Conservation (phyloP, 1,140 invertebrate genomes). For the Druon quercuslanigerum region DNA sequence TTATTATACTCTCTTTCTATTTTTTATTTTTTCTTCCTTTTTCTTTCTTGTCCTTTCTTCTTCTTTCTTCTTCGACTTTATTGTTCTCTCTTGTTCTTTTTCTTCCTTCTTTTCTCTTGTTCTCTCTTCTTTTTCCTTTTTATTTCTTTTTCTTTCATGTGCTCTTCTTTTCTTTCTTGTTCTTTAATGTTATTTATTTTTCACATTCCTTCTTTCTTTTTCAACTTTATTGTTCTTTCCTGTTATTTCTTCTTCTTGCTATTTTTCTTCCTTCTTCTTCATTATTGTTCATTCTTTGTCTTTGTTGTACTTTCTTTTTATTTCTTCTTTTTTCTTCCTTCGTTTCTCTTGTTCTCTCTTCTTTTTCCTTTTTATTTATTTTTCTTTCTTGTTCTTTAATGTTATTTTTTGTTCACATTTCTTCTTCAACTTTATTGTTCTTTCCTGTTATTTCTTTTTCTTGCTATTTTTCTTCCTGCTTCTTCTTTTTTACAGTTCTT, state of each 20-base stretch:
- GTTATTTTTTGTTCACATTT: neutral
- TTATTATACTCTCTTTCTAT: no score
- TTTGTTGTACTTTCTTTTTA: conserved; percentile 26
- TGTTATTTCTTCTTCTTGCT: no score
- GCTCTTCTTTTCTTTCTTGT: neutral
- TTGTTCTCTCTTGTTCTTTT: neutral
- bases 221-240: no score
- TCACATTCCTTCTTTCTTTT: neutral
- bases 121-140: neutral
- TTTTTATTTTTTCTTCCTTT: no score
- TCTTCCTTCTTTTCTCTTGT: no score
- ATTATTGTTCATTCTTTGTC: no score
- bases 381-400: neutral
- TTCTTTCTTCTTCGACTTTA: no score
- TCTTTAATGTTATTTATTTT: neutral
- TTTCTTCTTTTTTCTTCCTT: neutral
- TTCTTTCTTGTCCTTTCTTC: no score
- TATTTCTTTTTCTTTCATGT: neutral
- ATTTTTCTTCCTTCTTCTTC: no score
- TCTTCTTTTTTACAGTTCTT: neutral
- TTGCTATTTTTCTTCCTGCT: neutral
- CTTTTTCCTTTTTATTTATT: neutral
- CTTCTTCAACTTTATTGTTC: neutral
- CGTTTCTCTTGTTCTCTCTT: neutral
- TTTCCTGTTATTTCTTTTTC: neutral